Base-by-base conservation (phyloP, 2,888 invertebrate species). In the Pseudoips prasinana region DNA sequence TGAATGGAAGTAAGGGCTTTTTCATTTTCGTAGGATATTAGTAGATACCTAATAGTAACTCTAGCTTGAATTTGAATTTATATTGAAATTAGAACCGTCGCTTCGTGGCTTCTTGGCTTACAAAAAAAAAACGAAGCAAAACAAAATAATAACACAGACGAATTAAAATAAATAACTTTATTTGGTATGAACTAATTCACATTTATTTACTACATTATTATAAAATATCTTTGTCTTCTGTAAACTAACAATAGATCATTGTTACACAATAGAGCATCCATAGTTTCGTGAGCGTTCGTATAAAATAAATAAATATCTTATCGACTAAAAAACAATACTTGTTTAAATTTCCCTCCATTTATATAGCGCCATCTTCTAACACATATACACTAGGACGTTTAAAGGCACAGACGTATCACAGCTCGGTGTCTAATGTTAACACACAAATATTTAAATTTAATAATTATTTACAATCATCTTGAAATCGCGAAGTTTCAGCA, bases 331-430 rank as follows among this genome's bases (percentile, higher is more conserved):
- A 57, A 60, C 53, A 58, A 46, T 58, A 47, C 50, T 56, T 45
- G 35, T 48, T 60, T 14, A 3, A 2, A 5, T 14, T 14, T 53
- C 46, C 52, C 2, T 20, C 49, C 42, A 66, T 61, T 69, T 63
- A 39, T 62, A 65, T 65, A 84, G 86, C 84, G 86, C 85, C 84
- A 85, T 71, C 81, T 38, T 61, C 50, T 64, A 64, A 65, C 60
- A 62, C 65, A 64, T 64, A 64, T 29, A 46, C 48, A 63, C 57
- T 66, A 71, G 66, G 68, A 73, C 63, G 73, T 58, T 52, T 72
- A 73, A 84, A 86, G 85, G 86, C 86, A 86, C 85, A 84, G 82
- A 82, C 79, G 79, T 86, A 86, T 86, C 86, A 86, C 86, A 86
- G 86, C 73, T 81, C 73, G 73, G 81, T 73, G 65, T 81, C 64